Percentiles rank a stretch among this genome's conserved stretches.
These are phyloP conservation scores for Silvanus unidentatus DNA, from an alignment of 2,888 invertebrate genomes.

Conservation along the genomic window DNA sequence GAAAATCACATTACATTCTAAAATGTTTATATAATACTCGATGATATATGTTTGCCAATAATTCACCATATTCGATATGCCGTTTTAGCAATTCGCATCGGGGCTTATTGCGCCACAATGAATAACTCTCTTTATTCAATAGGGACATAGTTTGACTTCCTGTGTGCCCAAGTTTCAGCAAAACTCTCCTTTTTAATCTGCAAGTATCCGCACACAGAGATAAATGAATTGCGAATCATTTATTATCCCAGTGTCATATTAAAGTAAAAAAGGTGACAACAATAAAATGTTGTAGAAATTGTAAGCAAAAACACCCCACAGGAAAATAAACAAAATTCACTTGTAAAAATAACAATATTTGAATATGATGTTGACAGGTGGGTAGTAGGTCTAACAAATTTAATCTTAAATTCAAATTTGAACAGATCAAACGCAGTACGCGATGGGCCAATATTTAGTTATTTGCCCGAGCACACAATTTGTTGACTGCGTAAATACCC, in stretches of 20 bases:
- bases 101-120: constrained; percentile 23
- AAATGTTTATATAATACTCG: constrained; percentile 7
- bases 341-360: constrained; percentile 45
- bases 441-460: constrained; percentile 49
- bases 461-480: constrained; percentile 47
- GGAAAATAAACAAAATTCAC: constrained; percentile 10
- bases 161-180: constrained; percentile 9
- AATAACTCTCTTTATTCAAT: constrained; percentile 11
- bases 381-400: constrained; percentile 46
- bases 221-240: too few relatives aligned
- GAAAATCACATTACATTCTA: too few relatives aligned
- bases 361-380: constrained; percentile 45
- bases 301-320: neutral
- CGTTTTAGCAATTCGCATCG: constrained; percentile 31
- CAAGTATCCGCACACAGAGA: too few relatives aligned
- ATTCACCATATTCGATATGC: constrained; percentile 30
- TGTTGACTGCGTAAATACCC: constrained; percentile 47
- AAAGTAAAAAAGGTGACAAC: too few relatives aligned
- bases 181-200: constrained; percentile 2
- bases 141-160: constrained; percentile 13
- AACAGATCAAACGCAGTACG: constrained; percentile 46
- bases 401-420: constrained; percentile 50
- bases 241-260: too few relatives aligned
- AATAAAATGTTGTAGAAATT: too few relatives aligned
- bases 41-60: constrained; percentile 25